A percentile compares a stretch with the other conserved stretches of the same genome.
These are phyloP conservation scores for Phylloscopus whistleri DNA, from an alignment of 2,113 vertebrate species.

Conservation along the genomic window DNA sequence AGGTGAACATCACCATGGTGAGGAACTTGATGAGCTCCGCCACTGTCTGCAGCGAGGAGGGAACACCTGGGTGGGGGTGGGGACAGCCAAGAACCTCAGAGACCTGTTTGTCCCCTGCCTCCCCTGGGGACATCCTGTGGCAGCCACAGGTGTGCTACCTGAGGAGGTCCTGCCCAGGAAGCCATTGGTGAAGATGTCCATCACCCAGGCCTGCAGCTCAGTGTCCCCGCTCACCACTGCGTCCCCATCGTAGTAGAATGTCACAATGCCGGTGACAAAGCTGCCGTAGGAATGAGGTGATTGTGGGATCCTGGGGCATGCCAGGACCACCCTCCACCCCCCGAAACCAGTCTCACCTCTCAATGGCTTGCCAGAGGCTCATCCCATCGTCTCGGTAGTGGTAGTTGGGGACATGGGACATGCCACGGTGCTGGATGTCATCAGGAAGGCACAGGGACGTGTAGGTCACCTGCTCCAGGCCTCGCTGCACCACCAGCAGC, in stretches of 20 bases:
- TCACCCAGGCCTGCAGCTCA: background rate
- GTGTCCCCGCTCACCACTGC: background rate
- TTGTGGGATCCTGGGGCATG: background rate
- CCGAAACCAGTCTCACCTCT: background rate
- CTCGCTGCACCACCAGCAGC: background rate
- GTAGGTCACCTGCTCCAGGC: background rate
- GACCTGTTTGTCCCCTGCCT: background rate
- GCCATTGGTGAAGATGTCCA: slow-evolving; percentile 1
- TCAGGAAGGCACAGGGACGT: background rate
- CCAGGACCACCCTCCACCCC: background rate
- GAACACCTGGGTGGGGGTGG: background rate
- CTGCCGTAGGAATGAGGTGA: background rate
- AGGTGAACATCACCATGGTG: slow-evolving; percentile 7
- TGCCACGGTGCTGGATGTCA: background rate
- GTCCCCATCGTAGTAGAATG: background rate
- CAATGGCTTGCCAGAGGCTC: background rate
- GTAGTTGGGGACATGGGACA: background rate
- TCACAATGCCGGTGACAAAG: background rate
- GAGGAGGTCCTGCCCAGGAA: background rate
- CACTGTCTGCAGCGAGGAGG: background rate
- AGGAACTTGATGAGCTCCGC: background rate
- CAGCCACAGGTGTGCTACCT: background rate
- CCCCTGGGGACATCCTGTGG: background rate
- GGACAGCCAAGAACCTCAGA: background rate
- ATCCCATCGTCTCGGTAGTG: background rate